Evolutionary conservation across 2,888 invertebrate genomes (phyloP).

Genomic region (Eupithecia subumbrata): DNA sequence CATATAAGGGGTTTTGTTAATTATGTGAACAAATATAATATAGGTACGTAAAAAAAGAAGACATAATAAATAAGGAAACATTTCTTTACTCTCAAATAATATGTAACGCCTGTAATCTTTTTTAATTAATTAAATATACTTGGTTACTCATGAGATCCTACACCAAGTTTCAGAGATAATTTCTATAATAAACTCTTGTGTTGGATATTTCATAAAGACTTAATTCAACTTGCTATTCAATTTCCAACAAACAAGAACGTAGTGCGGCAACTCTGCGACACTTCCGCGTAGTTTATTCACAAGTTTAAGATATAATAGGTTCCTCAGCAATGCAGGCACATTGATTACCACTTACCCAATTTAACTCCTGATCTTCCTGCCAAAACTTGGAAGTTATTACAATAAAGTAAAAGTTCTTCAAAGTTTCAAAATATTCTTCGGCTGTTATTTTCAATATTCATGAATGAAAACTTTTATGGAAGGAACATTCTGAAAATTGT

Average conservation of each 20-base stretch:
- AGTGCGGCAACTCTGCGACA: constrained; percentile 48
- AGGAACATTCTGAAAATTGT: constrained; percentile 47
- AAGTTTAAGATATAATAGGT: constrained; percentile 49
- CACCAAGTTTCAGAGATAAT: constrained; percentile 29
- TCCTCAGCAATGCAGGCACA: constrained; percentile 40
- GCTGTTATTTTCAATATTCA: constrained; percentile 63
- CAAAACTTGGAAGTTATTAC: constrained; percentile 24
- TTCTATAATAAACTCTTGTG: constrained; percentile 32
- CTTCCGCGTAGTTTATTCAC: constrained; percentile 47
- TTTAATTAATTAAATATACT: constrained; percentile 22
- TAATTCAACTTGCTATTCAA: constrained; percentile 45
- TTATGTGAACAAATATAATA: not conserved
- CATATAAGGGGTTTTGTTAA: not conserved
- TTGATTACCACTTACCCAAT: constrained; percentile 37
- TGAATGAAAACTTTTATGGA: constrained; percentile 69
- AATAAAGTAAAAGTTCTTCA: not conserved
- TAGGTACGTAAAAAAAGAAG: not conserved
- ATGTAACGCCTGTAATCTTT: constrained; percentile 15
- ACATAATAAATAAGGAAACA: not conserved
- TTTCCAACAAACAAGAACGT: constrained; percentile 46
- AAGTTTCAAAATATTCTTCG: constrained; percentile 5
- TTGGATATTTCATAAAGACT: constrained; percentile 36
- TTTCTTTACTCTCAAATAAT: not conserved
- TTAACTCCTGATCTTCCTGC: constrained; percentile 25
- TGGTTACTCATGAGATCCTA: constrained; percentile 33